Evolutionary conservation across 2,113 vertebrate genomes (phyloP).

Genomic region (Raphicerus campestris): DNA sequence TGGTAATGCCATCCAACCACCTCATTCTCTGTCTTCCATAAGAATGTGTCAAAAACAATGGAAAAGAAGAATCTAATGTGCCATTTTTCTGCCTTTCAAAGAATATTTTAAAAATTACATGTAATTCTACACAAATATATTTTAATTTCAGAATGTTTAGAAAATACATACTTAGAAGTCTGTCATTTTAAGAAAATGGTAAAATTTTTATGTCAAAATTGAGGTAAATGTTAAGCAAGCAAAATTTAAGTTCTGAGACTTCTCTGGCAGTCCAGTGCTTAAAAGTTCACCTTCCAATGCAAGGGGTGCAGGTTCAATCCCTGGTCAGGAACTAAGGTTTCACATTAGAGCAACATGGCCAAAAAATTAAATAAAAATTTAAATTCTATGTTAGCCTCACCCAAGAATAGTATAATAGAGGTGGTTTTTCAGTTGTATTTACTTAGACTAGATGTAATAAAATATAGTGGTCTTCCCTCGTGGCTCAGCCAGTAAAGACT

Average conservation of each 20-base stretch:
- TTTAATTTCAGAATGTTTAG: background rate
- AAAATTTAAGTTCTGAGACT: background rate
- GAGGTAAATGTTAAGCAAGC: background rate
- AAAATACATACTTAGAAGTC: background rate
- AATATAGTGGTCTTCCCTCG: background rate
- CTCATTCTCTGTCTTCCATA: background rate
- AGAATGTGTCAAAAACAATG: background rate
- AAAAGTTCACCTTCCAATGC: background rate
- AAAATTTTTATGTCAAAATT: background rate
- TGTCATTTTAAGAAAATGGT: background rate
- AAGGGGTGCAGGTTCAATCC: background rate
- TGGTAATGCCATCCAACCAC: background rate
- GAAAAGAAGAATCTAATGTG: background rate
- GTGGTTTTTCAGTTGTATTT: background rate
- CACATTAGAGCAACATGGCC: background rate
- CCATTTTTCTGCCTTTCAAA: background rate
- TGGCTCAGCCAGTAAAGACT: too few relatives aligned
- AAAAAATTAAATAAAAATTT: background rate
- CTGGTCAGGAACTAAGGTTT: background rate
- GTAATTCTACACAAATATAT: background rate
- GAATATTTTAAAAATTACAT: background rate
- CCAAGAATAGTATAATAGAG: background rate
- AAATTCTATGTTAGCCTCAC: background rate
- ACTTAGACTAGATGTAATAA: background rate
- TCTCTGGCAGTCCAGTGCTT: background rate